phyloP scores from a whole-genome alignment of 2,113 vertebrate genomes.

The Vulpes lagopus region DNA sequence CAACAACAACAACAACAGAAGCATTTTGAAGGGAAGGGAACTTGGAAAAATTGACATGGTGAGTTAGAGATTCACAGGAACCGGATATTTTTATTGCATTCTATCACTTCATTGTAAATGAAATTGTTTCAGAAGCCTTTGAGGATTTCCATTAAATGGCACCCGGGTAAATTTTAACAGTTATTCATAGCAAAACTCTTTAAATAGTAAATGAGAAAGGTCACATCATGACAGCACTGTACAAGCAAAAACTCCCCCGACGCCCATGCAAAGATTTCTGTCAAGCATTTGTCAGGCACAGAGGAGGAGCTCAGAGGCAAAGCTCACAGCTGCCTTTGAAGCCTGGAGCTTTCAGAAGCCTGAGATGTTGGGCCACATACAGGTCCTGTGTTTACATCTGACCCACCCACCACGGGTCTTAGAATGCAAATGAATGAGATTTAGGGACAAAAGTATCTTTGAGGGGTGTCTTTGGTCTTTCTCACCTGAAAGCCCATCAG shows the following conservation, averaged over 20 bases:
- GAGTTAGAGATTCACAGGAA: conserved; percentile 12
- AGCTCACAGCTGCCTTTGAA: conserved; percentile 20
- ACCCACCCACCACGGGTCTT: neutral
- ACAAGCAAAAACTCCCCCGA: conserved; percentile 35
- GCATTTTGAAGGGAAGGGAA: neutral
- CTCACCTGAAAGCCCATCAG: conserved; percentile 58
- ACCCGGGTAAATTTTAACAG: conserved; percentile 51
- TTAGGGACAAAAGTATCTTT: conserved; percentile 27
- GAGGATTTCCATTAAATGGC: conserved; percentile 68
- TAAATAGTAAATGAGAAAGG: conserved; percentile 71
- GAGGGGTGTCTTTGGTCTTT: conserved; percentile 43
- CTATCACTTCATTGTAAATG: conserved; percentile 46
- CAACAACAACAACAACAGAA: neutral
- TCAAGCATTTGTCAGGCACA: neutral
- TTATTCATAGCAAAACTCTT: conserved; percentile 69
- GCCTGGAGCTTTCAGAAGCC: neutral
- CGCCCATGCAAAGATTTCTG: neutral
- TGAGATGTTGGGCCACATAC: neutral
- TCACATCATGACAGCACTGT: conserved; percentile 48
- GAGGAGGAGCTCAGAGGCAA: neutral
- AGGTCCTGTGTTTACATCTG: conserved; percentile 15
- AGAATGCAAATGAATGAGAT: conserved; percentile 41
- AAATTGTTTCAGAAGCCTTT: conserved; percentile 60
- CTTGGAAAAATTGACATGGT: conserved; percentile 25
- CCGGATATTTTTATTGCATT: conserved; percentile 3